A percentile compares a stretch with the other conserved stretches of the same genome.
Conservation (phyloP, 2,113 vertebrate genomes). For the Lagenorhynchus albirostris region DNA sequence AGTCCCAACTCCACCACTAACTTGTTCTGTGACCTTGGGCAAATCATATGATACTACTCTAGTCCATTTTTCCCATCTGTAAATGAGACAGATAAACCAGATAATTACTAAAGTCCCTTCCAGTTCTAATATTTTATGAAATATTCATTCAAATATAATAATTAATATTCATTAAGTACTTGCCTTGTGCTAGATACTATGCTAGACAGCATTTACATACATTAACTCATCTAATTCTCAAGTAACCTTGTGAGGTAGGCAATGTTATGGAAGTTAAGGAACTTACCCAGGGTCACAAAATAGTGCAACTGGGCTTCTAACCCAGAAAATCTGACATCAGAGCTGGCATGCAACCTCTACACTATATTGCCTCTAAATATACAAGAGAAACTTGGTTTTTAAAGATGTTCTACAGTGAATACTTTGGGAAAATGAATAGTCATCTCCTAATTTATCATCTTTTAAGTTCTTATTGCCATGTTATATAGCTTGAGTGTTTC, state of each 20-base stretch:
- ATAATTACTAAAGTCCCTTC: neutral
- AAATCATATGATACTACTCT: slow-evolving; percentile 6
- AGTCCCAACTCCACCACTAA: neutral
- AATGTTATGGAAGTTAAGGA: neutral
- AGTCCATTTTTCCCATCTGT: neutral
- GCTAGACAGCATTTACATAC: neutral
- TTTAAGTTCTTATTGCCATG: neutral
- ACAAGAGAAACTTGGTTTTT: neutral
- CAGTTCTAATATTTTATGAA: slow-evolving; percentile 5
- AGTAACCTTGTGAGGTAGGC: neutral
- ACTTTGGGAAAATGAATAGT: slow-evolving; percentile 3
- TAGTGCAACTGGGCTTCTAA: neutral
- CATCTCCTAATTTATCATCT: neutral
- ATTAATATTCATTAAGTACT: slow-evolving; percentile 20
- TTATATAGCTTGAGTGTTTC: neutral
- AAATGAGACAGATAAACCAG: neutral
- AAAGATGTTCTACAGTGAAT: neutral
- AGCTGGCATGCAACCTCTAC: neutral
- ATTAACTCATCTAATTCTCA: neutral
- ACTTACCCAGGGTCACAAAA: neutral
- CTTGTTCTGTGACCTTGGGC: neutral
- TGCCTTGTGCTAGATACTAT: neutral
- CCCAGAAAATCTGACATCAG: neutral
- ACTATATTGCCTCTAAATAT: neutral
- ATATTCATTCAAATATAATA: neutral